Evolutionary conservation across 2,888 invertebrate genomes (phyloP).

Genomic region (Piscicola geometra): DNA sequence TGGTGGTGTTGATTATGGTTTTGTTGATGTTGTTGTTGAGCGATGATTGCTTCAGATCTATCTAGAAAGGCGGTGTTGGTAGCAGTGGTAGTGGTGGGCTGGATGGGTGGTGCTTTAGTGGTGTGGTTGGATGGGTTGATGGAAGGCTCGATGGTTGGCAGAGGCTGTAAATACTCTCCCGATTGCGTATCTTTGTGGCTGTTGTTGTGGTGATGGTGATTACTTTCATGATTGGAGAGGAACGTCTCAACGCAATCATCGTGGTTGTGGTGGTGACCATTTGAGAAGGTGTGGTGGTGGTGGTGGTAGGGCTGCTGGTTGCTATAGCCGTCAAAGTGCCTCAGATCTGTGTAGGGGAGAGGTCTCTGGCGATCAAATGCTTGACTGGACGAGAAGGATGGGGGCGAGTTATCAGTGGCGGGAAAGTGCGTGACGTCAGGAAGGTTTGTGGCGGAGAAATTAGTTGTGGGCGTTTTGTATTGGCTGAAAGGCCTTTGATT

Average conservation of each 20-base stretch:
- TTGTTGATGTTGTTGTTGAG: too few species aligned
- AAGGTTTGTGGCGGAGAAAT: neutral
- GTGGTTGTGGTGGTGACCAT: neutral
- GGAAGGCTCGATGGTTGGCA: too few species aligned
- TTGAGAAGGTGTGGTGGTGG: slow-evolving; percentile 22
- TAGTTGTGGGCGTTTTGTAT: neutral
- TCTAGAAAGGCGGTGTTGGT: too few species aligned
- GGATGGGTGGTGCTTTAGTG: too few species aligned
- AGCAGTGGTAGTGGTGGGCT: too few species aligned
- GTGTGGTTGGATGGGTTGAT: too few species aligned
- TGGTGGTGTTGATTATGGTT: too few species aligned
- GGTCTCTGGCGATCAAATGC: slow-evolving; percentile 35
- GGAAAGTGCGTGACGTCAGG: neutral
- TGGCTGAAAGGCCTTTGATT: neutral
- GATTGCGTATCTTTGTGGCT: too few species aligned
- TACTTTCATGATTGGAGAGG: neutral
- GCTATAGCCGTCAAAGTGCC: slow-evolving; percentile 39
- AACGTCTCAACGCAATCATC: too few species aligned
- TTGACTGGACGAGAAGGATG: neutral
- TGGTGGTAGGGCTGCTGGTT: slow-evolving; percentile 34
- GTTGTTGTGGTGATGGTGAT: neutral
- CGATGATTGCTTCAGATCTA: too few species aligned
- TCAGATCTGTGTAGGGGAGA: slow-evolving; percentile 39
- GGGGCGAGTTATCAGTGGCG: neutral
- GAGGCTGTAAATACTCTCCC: neutral